phyloP scores from a whole-genome alignment of 2,888 invertebrate species.

The Meghimatium bilineatum region DNA sequence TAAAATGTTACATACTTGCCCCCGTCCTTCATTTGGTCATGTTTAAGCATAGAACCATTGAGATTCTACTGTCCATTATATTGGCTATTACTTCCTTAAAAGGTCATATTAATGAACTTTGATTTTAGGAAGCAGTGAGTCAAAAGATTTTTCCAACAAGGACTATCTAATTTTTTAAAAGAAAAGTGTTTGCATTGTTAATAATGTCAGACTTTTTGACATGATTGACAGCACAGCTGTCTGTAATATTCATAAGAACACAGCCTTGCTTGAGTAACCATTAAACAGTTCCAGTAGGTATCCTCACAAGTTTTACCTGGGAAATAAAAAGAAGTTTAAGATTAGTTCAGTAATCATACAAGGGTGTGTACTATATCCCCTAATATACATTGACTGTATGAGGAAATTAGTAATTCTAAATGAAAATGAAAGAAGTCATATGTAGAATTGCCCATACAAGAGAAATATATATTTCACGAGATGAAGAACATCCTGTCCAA shows the following conservation, averaged over 20 bases:
- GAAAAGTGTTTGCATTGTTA: not conserved
- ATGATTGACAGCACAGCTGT: slow-evolving; percentile 86
- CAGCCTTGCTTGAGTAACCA: slow-evolving; percentile 90
- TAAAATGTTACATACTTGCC: not conserved
- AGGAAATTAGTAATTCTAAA: too few species aligned
- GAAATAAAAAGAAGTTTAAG: not conserved
- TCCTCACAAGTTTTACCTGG: slow-evolving; percentile 23
- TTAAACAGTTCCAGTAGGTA: slow-evolving; percentile 82
- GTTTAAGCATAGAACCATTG: not conserved
- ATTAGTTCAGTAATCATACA: too few species aligned
- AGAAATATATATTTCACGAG: too few species aligned
- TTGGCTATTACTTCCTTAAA: not conserved
- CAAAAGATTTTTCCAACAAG: not conserved
- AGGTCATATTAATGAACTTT: not conserved
- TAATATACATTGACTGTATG: too few species aligned
- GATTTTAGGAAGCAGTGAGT: not conserved
- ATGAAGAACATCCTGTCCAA: too few species aligned
- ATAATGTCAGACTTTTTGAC: slow-evolving; percentile 59
- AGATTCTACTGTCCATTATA: not conserved
- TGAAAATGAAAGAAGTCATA: too few species aligned
- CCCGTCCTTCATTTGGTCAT: not conserved
- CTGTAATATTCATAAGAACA: slow-evolving; percentile 92
- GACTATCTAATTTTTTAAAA: not conserved
- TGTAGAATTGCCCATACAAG: too few species aligned
- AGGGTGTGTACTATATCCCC: too few species aligned